phyloP scores from a whole-genome alignment of 2,797 vertebrate genomes.

The Lacerta agilis region DNA sequence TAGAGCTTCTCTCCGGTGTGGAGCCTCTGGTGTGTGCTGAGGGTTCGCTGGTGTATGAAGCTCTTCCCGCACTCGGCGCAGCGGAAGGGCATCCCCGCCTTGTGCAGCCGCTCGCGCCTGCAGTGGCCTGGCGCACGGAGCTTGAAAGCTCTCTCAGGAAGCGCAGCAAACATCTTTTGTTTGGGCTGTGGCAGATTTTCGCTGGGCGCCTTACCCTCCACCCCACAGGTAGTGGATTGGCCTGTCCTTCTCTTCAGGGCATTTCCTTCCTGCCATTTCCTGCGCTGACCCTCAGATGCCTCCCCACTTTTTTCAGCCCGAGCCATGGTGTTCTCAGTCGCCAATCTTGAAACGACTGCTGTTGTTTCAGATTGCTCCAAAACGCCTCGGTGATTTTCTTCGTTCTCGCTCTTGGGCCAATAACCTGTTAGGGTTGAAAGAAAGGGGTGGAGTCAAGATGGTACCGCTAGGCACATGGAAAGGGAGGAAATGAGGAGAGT shows the following conservation, averaged over 20 bases:
- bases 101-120: neutral
- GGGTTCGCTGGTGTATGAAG: constrained; percentile 3
- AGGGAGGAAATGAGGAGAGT: neutral
- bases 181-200: neutral
- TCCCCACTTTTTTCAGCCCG: neutral
- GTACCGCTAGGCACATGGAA: neutral
- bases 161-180: neutral
- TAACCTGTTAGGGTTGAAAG: neutral
- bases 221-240: neutral
- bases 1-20: neutral
- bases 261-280: neutral
- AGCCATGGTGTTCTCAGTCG: neutral
- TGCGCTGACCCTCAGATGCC: neutral
- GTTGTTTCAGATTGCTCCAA: neutral
- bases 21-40: neutral
- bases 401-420: neutral
- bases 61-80: neutral
- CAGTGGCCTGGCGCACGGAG: neutral
- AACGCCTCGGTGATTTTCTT: neutral
- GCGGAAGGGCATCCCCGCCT: neutral
- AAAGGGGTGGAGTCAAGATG: neutral
- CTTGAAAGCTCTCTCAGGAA: neutral
- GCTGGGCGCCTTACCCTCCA: neutral
- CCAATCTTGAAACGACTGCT: neutral
- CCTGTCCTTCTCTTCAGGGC: neutral